Evolutionary conservation across 2,797 vertebrate genomes (phyloP).

Genomic region (Lateolabrax maculatus): DNA sequence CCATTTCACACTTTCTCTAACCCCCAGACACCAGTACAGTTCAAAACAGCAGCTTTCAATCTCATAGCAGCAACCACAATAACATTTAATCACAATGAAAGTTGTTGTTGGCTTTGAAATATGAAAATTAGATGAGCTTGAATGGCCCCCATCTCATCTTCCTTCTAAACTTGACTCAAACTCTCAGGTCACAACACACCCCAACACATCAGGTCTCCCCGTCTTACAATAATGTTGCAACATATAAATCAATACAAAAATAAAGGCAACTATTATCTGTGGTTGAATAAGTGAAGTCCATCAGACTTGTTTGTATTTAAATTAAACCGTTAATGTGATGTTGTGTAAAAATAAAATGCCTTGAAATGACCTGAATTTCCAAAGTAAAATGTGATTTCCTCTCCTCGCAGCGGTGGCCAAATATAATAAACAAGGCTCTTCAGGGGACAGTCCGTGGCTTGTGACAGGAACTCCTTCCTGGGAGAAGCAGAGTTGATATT

Average conservation of each 20-base stretch:
- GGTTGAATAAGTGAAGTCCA: conserved; percentile 49
- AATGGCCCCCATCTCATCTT: neutral
- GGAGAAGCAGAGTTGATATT: conserved; percentile 77
- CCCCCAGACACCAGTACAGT: neutral
- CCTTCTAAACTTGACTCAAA: conserved; percentile 19
- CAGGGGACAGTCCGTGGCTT: conserved; percentile 62
- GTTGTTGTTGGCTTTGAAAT: conserved; percentile 40
- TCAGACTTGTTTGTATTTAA: conserved; percentile 51
- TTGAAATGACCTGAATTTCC: conserved; percentile 74
- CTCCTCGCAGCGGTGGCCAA: conserved; percentile 56
- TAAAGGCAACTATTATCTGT: conserved; percentile 79
- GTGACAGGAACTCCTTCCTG: conserved; percentile 73
- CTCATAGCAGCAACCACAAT: conserved; percentile 18
- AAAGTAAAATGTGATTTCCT: conserved; percentile 70
- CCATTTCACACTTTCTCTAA: conserved; percentile 41
- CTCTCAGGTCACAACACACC: conserved; percentile 41
- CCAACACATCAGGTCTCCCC: conserved; percentile 26
- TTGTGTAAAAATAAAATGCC: conserved; percentile 77
- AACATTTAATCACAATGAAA: conserved; percentile 18
- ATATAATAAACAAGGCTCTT: conserved; percentile 56
- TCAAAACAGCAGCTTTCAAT: conserved; percentile 26
- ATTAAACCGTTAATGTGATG: conserved; percentile 62
- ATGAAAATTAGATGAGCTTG: conserved; percentile 33
- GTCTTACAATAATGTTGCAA: conserved; percentile 53
- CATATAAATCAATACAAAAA: conserved; percentile 78